phyloP scores from a whole-genome alignment of 2,113 vertebrate species.

The Periophthalmus modestus region DNA sequence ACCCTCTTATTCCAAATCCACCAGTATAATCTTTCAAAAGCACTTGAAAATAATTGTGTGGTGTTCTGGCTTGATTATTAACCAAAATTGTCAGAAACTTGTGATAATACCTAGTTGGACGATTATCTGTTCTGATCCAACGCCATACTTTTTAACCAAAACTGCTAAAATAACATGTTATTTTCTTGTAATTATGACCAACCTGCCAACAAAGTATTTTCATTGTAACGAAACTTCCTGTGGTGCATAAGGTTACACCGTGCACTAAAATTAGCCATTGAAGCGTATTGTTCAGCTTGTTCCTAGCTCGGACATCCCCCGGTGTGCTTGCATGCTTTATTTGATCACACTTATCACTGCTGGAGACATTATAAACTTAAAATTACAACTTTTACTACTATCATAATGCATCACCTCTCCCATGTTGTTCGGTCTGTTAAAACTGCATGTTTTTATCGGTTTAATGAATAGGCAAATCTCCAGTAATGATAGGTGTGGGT shows the following conservation, averaged over 20 bases:
- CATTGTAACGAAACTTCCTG: background rate
- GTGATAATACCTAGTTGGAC: background rate
- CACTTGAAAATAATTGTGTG: background rate
- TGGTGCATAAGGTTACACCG: background rate
- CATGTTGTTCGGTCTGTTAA: background rate
- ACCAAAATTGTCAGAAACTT: background rate
- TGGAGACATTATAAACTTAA: slow-evolving; percentile 31
- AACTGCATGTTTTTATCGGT: slow-evolving; percentile 7
- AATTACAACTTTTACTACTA: slow-evolving; percentile 12
- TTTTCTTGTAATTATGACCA: background rate
- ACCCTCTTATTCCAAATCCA: no score
- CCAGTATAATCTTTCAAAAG: no score
- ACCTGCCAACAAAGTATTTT: background rate
- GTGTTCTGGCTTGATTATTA: background rate
- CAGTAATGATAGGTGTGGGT: slow-evolving; percentile 34
- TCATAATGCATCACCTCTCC: background rate
- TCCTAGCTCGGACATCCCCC: slow-evolving; percentile 36
- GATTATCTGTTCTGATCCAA: background rate
- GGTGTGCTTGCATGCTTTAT: slow-evolving; percentile 37
- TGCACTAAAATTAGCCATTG: background rate
- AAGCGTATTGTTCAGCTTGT: slow-evolving; percentile 4
- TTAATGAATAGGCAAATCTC: slow-evolving; percentile 23
- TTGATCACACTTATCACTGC: slow-evolving; percentile 31
- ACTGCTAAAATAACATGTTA: background rate
- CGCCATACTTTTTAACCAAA: background rate